Base-by-base conservation (phyloP, 2,888 invertebrate species). In the Heliconius hortense region DNA sequence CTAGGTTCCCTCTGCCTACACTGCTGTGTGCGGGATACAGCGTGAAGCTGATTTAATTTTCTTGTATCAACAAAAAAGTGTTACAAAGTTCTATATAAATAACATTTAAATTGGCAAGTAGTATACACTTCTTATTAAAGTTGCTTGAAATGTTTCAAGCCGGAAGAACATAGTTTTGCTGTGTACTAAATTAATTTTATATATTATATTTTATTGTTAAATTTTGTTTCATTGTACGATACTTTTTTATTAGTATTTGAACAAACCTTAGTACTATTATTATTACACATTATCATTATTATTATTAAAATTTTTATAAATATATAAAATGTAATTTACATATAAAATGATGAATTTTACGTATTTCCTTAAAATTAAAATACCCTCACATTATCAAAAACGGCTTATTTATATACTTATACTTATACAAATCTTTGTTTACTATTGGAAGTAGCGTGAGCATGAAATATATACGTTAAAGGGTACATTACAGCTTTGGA, bases 401-500 rank as follows among this genome's bases (percentile, higher is more conserved):
- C 15, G 5, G 1, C 15, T 24, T 35, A 15, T 35, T 69, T 31
- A 15, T 56, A 69, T 4, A 69, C 18, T 56, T 56, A 69, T 4
- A 69, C 18, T 56, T 15, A 56, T 69, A 56, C 8, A 69, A 35
- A 35, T 15, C 7, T n/a, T 53, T 69, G 35, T 56, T 56, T 69
- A 71, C 24, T n/a, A 43, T 56, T 31, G 39, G 18, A 71, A 26
- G 39, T 71, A 59, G 24, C 39, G 26, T 71, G 10, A 60, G 59
- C 71, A 26, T 71, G 53, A 69, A 69, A 69, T 70, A 43, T 35
- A 71, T 60, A 35, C 53, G 5, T 26, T 13, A 60, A 71, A 71
- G 43, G 28, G 43, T 26, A 69, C 35, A 70, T 39, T 71, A 28
- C 43, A 21, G 71, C 69, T 69, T 56, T 69, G 43, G n/a, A 39